These are phyloP conservation scores for Pristionchus arcanus DNA, from an alignment of 2,888 invertebrate species.

Conservation along the genomic window DNA sequence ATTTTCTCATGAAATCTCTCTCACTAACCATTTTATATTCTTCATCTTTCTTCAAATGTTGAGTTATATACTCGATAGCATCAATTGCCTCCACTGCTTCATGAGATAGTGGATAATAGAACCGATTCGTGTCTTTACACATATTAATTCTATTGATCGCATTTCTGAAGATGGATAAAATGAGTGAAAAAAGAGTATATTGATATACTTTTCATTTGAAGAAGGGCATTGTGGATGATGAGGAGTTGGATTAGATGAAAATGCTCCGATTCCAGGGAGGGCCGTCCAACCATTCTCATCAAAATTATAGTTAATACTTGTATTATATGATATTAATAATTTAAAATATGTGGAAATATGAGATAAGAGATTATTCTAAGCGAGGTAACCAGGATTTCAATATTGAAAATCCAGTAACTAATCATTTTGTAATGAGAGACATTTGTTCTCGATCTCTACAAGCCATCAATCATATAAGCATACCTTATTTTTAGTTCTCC, in stretches of 20 bases:
- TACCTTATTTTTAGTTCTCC: constrained; percentile 12
- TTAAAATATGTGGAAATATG: not conserved
- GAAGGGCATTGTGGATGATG: constrained; percentile 74
- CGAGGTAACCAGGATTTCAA: no score
- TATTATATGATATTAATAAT: constrained; percentile 86
- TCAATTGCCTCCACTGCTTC: constrained; percentile 82
- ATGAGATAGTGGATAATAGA: constrained; percentile 91
- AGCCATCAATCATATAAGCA: not conserved
- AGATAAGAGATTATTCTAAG: not conserved
- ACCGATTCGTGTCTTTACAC: constrained; percentile 84
- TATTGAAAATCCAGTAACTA: no score
- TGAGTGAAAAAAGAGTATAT: not conserved
- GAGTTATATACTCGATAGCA: constrained; percentile 74
- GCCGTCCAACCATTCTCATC: constrained; percentile 84
- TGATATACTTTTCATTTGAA: constrained; percentile 86
- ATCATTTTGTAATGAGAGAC: no score
- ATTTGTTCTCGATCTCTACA: no score
- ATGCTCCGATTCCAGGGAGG: constrained; percentile 74
- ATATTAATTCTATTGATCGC: not conserved
- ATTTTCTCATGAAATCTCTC: no score
- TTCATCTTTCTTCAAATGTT: constrained; percentile 75
- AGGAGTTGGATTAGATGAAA: constrained; percentile 70
- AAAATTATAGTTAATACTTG: constrained; percentile 79
- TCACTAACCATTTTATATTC: constrained; percentile 73
- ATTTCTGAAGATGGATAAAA: not conserved